Evolutionary conservation across 2,888 invertebrate genomes (phyloP).

Genomic region (Mechanitis mazaeus): DNA sequence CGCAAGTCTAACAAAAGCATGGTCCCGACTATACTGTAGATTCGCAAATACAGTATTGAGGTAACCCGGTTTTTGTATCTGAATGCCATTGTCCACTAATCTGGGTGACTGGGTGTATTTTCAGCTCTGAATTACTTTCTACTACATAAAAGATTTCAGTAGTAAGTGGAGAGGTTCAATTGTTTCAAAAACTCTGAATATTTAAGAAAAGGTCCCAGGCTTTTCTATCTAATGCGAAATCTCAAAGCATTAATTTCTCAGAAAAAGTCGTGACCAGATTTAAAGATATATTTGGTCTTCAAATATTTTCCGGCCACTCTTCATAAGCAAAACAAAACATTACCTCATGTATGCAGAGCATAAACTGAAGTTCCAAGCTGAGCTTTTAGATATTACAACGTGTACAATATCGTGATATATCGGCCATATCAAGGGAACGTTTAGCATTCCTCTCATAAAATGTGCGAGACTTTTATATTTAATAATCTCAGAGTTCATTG

Average conservation of each 20-base stretch:
- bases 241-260: constrained; percentile 45
- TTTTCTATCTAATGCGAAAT: constrained; percentile 41
- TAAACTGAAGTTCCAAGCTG: constrained; percentile 23
- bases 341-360: constrained; percentile 42
- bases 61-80: constrained; percentile 56
- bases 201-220: no score
- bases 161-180: no score
- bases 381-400: constrained; percentile 14
- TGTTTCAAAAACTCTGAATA: no score
- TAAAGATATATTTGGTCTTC: constrained; percentile 42
- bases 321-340: constrained; percentile 45
- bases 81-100: constrained; percentile 28
- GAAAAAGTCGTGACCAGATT: constrained; percentile 57
- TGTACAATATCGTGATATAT: constrained; percentile 21
- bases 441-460: constrained; percentile 22
- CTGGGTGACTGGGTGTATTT: constrained; percentile 40
- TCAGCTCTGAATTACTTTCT: constrained; percentile 10
- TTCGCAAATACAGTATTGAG: constrained; percentile 41
- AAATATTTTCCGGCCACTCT: constrained; percentile 48
- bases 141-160: constrained; percentile 3
- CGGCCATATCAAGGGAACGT: constrained; percentile 22
- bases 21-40: constrained; percentile 9
- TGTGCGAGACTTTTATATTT: constrained; percentile 17
- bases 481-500: constrained; percentile 55
- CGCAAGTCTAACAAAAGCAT: constrained; percentile 12